Conservation (phyloP, 2,888 invertebrate species). For the Apotomis turbidana region DNA sequence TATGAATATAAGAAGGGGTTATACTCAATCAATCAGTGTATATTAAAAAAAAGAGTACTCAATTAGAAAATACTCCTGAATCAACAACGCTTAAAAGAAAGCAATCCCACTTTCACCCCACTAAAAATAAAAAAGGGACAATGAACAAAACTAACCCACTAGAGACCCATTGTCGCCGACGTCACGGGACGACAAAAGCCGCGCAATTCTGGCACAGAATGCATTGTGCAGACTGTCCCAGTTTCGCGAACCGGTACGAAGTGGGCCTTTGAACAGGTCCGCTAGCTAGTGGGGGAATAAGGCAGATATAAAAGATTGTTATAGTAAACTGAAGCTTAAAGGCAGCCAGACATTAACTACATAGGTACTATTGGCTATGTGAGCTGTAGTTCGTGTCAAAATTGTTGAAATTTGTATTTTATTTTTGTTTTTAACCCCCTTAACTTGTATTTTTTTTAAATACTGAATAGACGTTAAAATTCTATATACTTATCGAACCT, state of each 20-base stretch:
- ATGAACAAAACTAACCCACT: slow-evolving; percentile 25
- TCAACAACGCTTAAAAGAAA: background rate
- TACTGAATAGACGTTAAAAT: too few species aligned
- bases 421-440: too few species aligned
- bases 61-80: background rate
- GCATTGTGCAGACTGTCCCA: slow-evolving; percentile 38
- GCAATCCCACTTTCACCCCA: background rate
- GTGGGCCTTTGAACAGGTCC: slow-evolving; percentile 36
- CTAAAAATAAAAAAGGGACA: background rate
- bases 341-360: background rate
- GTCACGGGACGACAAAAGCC: slow-evolving; percentile 36
- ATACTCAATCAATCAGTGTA: too few species aligned
- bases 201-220: slow-evolving; percentile 32
- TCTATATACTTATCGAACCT: too few species aligned
- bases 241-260: slow-evolving; percentile 40
- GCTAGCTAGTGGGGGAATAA: slow-evolving; percentile 20
- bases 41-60: too few species aligned
- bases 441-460: too few species aligned
- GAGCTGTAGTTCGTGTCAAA: too few species aligned
- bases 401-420: too few species aligned
- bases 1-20: too few species aligned
- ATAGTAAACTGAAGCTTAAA: background rate
- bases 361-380: too few species aligned
- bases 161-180: slow-evolving; percentile 23
- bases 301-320: background rate